Percentiles rank a stretch among this genome's conserved stretches.
Evolutionary conservation across 2,113 vertebrate genomes (phyloP).

Genomic region (Lasiurus borealis): DNA sequence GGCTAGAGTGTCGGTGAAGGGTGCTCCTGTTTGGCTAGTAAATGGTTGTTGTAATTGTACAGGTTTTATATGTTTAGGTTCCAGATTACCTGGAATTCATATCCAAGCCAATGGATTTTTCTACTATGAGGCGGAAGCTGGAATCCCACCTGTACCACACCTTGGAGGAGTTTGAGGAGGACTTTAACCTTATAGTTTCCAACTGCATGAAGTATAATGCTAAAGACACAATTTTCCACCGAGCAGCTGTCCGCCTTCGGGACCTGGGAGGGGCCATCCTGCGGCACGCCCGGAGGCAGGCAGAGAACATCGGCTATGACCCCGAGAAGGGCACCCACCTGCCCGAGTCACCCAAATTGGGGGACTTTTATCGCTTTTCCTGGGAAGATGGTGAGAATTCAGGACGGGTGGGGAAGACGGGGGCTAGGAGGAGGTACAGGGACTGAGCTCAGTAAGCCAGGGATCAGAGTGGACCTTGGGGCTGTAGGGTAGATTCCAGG

Average conservation of each 20-base stretch:
- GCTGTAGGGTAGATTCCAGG: not conserved
- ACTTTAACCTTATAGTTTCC: constrained; percentile 98
- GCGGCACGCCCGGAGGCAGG: constrained; percentile 95
- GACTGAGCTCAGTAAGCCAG: not conserved
- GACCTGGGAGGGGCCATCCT: constrained; percentile 95
- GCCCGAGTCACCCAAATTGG: constrained; percentile 93
- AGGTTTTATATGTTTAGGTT: constrained; percentile 95
- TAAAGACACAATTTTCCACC: constrained; percentile 98
- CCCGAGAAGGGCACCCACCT: constrained; percentile 93
- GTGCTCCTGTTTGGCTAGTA: constrained; percentile 88
- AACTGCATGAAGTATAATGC: constrained; percentile 99
- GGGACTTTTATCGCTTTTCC: constrained; percentile 97
- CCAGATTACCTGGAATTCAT: constrained; percentile 99
- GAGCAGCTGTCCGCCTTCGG: constrained; percentile 94
- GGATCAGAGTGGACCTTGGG: constrained; percentile 20
- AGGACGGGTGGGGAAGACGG: constrained; percentile 9
- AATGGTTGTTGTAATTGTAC: constrained; percentile 93
- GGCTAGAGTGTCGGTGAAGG: constrained; percentile 83
- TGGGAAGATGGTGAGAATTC: constrained; percentile 96
- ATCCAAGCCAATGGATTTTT: constrained; percentile 98
- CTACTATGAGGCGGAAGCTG: constrained; percentile 96
- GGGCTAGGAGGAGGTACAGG: not conserved
- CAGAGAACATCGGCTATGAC: constrained; percentile 95
- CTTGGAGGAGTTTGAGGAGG: constrained; percentile 95
- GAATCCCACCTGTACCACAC: constrained; percentile 95